Conservation (phyloP, 1,140 invertebrate species). For the Drosophila mojavensis region DNA sequence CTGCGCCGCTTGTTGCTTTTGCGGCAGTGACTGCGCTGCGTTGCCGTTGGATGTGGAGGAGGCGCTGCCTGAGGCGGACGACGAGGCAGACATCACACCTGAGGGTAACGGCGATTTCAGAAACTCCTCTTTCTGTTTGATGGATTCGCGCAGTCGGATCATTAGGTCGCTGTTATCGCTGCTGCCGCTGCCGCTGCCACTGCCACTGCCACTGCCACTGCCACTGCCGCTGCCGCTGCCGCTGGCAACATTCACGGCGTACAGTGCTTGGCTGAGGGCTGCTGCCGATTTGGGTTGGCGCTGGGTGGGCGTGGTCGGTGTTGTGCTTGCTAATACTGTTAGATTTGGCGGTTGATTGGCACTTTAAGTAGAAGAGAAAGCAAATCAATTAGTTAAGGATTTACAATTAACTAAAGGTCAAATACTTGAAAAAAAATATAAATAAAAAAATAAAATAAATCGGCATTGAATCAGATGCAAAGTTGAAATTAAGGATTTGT, state of each 20-base stretch:
- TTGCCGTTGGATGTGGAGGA: slow-evolving; percentile 48
- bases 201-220: slow-evolving; percentile 19
- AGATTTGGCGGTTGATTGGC: slow-evolving; percentile 79
- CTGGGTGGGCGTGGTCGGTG: slow-evolving; percentile 60
- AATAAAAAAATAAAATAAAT: background rate
- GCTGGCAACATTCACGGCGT: slow-evolving; percentile 40
- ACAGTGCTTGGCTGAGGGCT: slow-evolving; percentile 58
- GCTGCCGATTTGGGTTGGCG: slow-evolving; percentile 61
- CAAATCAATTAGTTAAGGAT: slow-evolving; percentile 6
- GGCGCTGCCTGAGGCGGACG: background rate
- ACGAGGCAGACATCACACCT: slow-evolving; percentile 38
- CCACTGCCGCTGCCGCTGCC: slow-evolving; percentile 23
- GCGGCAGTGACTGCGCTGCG: slow-evolving; percentile 49
- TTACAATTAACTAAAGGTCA: too few relatives aligned
- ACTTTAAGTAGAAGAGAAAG: slow-evolving; percentile 47
- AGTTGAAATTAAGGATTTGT: too few relatives aligned
- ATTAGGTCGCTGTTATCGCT: slow-evolving; percentile 78
- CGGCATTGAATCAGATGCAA: too few relatives aligned
- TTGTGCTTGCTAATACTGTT: slow-evolving; percentile 79
- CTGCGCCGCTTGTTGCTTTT: slow-evolving; percentile 46
- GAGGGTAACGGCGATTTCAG: slow-evolving; percentile 88
- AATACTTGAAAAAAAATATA: too few relatives aligned
- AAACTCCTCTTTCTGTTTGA: slow-evolving; percentile 95
- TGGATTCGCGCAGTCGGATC: slow-evolving; percentile 88
- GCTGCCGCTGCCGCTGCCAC: slow-evolving; percentile 34